Evolutionary conservation across 2,888 invertebrate species (phyloP).

Genomic region (Hartigia nigra): DNA sequence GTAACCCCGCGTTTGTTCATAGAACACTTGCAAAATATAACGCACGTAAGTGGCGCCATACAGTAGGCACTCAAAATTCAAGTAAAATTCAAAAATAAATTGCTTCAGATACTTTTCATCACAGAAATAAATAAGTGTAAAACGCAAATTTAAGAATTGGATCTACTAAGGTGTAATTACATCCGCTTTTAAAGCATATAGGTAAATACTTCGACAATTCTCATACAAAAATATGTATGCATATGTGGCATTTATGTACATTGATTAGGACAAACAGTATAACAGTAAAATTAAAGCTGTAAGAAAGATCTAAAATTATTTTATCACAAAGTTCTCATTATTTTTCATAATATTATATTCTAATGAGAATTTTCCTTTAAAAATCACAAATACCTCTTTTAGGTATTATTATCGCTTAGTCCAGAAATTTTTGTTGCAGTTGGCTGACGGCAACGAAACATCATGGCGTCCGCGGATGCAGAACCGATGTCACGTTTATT

Average conservation of each 20-base stretch:
- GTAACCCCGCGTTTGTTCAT: neutral
- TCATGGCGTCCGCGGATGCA: slow-evolving; percentile 64
- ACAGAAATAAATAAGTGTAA: neutral
- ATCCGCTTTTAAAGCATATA: neutral
- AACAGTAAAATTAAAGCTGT: neutral
- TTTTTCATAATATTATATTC: neutral
- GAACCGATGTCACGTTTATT: slow-evolving; percentile 76
- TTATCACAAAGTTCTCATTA: neutral
- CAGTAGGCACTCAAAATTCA: neutral
- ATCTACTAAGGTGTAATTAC: neutral
- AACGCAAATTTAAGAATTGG: neutral
- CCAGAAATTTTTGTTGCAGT: slow-evolving; percentile 41
- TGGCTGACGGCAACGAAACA: slow-evolving; percentile 52
- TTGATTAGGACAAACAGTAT: neutral
- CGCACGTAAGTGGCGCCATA: neutral
- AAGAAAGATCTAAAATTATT: neutral
- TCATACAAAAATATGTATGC: neutral
- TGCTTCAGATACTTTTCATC: neutral
- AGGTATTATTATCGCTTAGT: no score
- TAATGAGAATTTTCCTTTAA: neutral
- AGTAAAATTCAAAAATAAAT: neutral
- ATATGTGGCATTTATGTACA: neutral
- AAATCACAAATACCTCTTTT: neutral
- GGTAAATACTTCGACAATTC: neutral
- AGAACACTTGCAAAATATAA: neutral